Evolutionary conservation across 1,140 invertebrate species (phyloP).

Genomic region (Halictus rubicundus): DNA sequence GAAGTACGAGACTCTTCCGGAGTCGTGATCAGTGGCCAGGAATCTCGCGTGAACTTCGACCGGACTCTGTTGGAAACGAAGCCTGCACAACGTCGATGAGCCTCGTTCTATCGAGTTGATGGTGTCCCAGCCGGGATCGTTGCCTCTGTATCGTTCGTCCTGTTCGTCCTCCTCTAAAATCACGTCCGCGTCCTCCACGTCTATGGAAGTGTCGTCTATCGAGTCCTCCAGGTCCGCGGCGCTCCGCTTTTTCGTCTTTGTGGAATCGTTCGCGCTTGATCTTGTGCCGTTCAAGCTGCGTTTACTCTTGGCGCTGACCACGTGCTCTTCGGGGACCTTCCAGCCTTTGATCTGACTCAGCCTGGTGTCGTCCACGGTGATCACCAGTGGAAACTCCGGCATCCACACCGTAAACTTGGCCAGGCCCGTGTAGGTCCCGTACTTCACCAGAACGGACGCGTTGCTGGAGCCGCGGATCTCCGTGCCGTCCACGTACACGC

Average conservation of each 20-base stretch:
- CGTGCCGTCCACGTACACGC: conserved; percentile 97
- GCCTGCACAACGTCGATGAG: conserved; percentile 83
- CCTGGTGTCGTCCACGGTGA: conserved; percentile 92
- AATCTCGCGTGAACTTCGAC: conserved; percentile 95
- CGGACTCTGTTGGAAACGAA: conserved; percentile 94
- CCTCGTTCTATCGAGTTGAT: conserved; percentile 78
- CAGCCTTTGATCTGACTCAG: conserved; percentile 95
- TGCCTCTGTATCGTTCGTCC: conserved; percentile 73
- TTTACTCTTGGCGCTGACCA: conserved; percentile 76
- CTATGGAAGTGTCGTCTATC: conserved; percentile 52
- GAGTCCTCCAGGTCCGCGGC: conserved; percentile 67
- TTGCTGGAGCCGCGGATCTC: conserved; percentile 97
- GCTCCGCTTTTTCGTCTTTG: conserved; percentile 62
- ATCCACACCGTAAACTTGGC: conserved; percentile 97
- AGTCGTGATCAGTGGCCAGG: conserved; percentile 93
- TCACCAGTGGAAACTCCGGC: conserved; percentile 95
- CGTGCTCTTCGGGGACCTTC: conserved; percentile 90
- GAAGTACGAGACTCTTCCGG: conserved; percentile 93
- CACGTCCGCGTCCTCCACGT: conserved; percentile 64
- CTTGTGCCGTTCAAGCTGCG: conserved; percentile 73
- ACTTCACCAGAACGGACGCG: conserved; percentile 95
- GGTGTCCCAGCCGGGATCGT: conserved; percentile 78
- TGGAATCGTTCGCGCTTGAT: conserved; percentile 32
- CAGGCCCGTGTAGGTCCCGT: conserved; percentile 93
- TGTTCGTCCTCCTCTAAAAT: conserved; percentile 66